Conservation (phyloP, 1,140 invertebrate genomes). For the Ptiloglossa arizonensis region DNA sequence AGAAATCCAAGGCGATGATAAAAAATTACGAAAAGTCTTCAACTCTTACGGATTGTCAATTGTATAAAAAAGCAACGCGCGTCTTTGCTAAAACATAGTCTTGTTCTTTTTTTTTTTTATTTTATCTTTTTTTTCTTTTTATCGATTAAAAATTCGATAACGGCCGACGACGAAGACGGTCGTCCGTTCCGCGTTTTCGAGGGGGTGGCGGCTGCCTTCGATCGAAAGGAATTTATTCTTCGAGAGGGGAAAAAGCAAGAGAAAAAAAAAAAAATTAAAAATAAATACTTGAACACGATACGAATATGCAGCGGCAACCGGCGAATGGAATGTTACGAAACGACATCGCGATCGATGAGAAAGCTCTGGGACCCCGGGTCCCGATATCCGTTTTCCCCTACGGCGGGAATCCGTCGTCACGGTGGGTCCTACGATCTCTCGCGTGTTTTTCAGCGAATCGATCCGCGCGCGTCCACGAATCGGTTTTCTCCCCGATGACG, state of each 20-base stretch:
- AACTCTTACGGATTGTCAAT: conserved; percentile 34
- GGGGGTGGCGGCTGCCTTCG: conserved; percentile 32
- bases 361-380: no score
- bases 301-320: conserved; percentile 24
- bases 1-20: not conserved
- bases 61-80: conserved; percentile 2
- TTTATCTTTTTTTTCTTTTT: no score
- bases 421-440: no score
- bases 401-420: no score
- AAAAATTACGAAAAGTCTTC: not conserved
- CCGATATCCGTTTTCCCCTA: no score
- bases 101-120: no score
- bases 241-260: no score
- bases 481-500: no score
- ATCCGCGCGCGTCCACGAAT: no score
- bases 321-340: conserved; percentile 47
- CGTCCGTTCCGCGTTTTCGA: conserved; percentile 9
- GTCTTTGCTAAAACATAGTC: conserved; percentile 1
- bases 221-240: conserved; percentile 19
- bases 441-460: no score
- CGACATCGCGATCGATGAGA: conserved; percentile 18
- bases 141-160: not conserved
- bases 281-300: conserved; percentile 16
- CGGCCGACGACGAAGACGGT: no score
- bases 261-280: no score